phyloP scores from a whole-genome alignment of 2,113 vertebrate genomes.

The Morone saxatilis region DNA sequence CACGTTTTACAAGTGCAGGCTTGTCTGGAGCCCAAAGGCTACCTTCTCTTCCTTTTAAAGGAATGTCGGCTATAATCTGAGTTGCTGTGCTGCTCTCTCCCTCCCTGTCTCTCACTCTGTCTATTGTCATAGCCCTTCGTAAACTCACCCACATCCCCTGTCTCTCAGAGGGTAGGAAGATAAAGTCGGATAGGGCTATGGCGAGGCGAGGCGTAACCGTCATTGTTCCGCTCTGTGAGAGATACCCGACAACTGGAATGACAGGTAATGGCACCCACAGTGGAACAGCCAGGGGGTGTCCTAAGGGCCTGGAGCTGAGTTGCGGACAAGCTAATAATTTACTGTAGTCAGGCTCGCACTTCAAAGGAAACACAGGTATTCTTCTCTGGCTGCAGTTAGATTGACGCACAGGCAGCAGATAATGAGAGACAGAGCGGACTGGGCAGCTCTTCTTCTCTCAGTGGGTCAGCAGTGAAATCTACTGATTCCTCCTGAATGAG shows the following conservation, averaged over 20 bases:
- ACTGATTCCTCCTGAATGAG: conserved; percentile 61
- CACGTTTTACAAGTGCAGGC: conserved; percentile 75
- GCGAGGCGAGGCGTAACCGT: conserved; percentile 5
- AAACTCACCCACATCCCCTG: conserved; percentile 51
- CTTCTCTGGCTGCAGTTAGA: conserved; percentile 69
- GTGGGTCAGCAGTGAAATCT: conserved; percentile 50
- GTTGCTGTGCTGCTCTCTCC: conserved; percentile 47
- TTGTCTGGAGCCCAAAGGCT: conserved; percentile 79
- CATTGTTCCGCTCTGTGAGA: conserved; percentile 38
- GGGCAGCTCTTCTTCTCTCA: conserved; percentile 54
- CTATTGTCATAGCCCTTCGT: conserved; percentile 53
- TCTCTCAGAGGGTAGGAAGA: conserved; percentile 32
- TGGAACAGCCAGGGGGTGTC: conserved; percentile 64
- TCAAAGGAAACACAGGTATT: conserved; percentile 78
- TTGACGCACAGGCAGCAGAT: conserved; percentile 71
- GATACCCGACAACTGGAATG: conserved; percentile 54
- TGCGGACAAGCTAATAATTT: conserved; percentile 72
- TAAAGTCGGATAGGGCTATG: conserved; percentile 9
- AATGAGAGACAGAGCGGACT: conserved; percentile 75
- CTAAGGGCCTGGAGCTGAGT: conserved; percentile 56
- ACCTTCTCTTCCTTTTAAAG: conserved; percentile 81
- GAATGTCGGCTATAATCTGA: conserved; percentile 77
- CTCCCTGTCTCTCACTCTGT: conserved; percentile 18
- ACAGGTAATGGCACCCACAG: conserved; percentile 58
- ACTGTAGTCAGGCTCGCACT: conserved; percentile 67